These are phyloP conservation scores for Oreochromis aureus DNA, from an alignment of 2,113 vertebrate genomes.

Conservation along the genomic window DNA sequence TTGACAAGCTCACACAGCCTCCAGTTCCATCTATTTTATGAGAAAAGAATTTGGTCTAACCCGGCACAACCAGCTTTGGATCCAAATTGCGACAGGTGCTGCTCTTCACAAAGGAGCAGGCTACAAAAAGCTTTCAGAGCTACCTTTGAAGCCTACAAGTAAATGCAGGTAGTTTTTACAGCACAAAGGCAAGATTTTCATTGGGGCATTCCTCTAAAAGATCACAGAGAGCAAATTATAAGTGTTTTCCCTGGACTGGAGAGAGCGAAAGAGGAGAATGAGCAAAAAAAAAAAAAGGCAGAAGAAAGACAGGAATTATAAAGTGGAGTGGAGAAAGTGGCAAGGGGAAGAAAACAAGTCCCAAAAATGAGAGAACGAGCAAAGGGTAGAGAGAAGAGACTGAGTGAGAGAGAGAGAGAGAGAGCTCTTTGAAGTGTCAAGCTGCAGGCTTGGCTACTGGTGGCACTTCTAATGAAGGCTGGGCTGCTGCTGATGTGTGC, in stretches of 20 bases:
- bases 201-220: background rate
- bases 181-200: background rate
- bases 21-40: background rate
- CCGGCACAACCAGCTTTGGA: background rate
- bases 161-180: background rate
- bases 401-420: background rate
- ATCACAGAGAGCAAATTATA: background rate
- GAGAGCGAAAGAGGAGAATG: background rate
- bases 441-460: slow-evolving; percentile 48
- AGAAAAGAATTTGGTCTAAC: background rate
- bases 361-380: background rate
- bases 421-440: slow-evolving; percentile 48
- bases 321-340: background rate
- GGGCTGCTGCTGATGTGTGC: background rate
- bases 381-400: background rate
- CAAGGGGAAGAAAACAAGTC: background rate
- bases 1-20: background rate
- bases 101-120: background rate
- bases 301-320: background rate
- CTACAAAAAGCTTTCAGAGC: background rate
- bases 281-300: background rate
- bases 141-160: background rate
- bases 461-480: slow-evolving; percentile 46
- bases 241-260: background rate
- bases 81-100: background rate